phyloP scores from a whole-genome alignment of 2,797 vertebrate genomes.

The Gobionotothen gibberifrons region DNA sequence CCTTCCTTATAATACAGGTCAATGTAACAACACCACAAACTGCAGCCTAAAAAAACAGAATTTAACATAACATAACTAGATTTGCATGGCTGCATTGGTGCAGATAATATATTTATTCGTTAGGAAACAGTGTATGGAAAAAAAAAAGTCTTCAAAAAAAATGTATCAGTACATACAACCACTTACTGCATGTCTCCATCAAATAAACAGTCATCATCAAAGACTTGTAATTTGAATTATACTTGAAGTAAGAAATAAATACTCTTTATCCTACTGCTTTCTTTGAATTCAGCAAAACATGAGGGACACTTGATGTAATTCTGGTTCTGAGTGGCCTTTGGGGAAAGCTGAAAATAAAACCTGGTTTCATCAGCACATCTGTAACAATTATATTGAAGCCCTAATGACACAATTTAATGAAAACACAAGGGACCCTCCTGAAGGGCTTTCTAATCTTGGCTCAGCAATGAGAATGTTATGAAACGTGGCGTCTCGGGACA shows the following conservation, averaged over 20 bases:
- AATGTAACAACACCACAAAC: background rate
- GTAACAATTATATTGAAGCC: conserved; percentile 82
- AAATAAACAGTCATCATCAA: background rate
- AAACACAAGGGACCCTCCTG: conserved; percentile 70
- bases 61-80: background rate
- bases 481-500: conserved; percentile 28
- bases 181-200: background rate
- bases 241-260: background rate
- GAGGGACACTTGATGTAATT: conserved; percentile 20
- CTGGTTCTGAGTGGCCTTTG: conserved; percentile 30
- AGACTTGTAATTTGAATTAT: background rate
- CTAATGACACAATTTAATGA: conserved; percentile 71
- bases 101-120: background rate
- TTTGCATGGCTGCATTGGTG: background rate
- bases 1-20: background rate
- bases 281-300: conserved; percentile 10
- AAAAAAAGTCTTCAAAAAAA: background rate
- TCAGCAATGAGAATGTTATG: conserved; percentile 36
- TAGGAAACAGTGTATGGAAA: background rate
- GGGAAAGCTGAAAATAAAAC: conserved; percentile 74
- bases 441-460: conserved; percentile 65
- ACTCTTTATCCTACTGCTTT: background rate
- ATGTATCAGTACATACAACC: background rate
- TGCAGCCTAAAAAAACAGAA: background rate
- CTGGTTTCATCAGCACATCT: conserved; percentile 76